Percentiles rank a stretch among this genome's conserved stretches.
These are phyloP conservation scores for Ophion ventricosus DNA, from an alignment of 2,888 invertebrate genomes.

Conservation along the genomic window DNA sequence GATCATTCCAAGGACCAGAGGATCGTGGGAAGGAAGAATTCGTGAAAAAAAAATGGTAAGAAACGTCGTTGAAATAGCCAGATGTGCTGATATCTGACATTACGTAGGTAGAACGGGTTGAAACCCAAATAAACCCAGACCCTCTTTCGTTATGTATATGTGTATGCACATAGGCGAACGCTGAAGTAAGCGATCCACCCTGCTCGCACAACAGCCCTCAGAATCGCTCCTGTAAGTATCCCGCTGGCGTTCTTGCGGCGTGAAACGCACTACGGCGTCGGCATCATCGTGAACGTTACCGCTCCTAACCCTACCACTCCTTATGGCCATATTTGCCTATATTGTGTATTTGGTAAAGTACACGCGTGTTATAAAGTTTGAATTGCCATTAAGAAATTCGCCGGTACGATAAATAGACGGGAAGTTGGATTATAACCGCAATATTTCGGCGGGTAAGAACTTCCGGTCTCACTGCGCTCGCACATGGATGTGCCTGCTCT, in stretches of 20 bases:
- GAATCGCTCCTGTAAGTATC: constrained; percentile 37
- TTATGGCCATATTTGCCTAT: constrained; percentile 54
- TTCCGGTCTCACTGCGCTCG: background rate
- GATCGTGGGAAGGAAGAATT: background rate
- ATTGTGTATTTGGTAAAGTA: constrained; percentile 69
- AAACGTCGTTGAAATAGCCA: background rate
- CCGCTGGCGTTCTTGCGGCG: constrained; percentile 31
- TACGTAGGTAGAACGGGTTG: no score
- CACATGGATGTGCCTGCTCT: no score
- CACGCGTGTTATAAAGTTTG: constrained; percentile 67
- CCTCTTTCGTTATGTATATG: background rate
- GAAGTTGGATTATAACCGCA: constrained; percentile 3
- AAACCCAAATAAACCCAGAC: no score
- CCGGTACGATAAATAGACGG: constrained; percentile 10
- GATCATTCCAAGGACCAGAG: background rate
- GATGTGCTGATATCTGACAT: no score
- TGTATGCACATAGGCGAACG: no score
- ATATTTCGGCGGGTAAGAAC: background rate
- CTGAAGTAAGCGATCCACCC: no score
- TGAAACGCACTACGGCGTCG: constrained; percentile 3
- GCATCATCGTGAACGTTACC: constrained; percentile 4
- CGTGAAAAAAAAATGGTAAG: background rate
- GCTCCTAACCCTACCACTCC: constrained; percentile 23
- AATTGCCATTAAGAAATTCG: constrained; percentile 59
- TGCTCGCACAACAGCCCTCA: no score